Conservation (phyloP, 2,797 vertebrate genomes). For the Chromis chromis region DNA sequence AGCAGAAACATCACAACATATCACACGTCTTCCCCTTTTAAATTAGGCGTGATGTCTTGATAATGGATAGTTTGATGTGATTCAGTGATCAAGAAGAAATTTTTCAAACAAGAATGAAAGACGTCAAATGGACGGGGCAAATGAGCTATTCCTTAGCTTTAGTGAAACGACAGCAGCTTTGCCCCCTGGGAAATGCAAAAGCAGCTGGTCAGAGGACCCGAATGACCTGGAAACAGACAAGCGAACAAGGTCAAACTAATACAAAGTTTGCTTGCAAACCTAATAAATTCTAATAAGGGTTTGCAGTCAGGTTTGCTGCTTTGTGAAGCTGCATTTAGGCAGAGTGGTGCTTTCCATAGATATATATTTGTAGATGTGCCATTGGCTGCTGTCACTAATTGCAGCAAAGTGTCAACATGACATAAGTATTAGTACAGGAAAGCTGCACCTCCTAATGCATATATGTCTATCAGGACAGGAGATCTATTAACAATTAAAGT, state of each 20-base stretch:
- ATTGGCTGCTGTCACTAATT: not conserved
- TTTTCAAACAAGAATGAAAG: not conserved
- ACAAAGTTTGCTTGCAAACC: not conserved
- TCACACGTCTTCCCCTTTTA: not conserved
- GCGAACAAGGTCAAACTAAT: constrained; percentile 18
- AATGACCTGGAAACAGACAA: constrained; percentile 1
- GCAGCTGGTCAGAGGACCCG: constrained; percentile 19
- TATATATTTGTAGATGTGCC: not conserved
- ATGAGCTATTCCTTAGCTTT: not conserved
- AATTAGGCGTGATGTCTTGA: not conserved
- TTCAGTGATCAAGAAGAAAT: not conserved
- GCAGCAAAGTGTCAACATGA: no score
- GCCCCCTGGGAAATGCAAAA: constrained; percentile 14
- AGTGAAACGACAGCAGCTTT: constrained; percentile 1
- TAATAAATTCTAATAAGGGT: constrained; percentile 9
- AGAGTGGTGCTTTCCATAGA: not conserved
- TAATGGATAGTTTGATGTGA: not conserved
- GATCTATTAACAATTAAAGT: no score
- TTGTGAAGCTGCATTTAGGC: not conserved
- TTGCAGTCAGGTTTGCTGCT: not conserved
- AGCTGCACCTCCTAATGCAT: no score
- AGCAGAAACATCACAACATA: not conserved
- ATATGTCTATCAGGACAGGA: no score
- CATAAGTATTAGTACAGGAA: no score
- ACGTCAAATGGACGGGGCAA: not conserved